Conservation (phyloP, 2,888 invertebrate species). For the Acanthosepion lycidas region DNA sequence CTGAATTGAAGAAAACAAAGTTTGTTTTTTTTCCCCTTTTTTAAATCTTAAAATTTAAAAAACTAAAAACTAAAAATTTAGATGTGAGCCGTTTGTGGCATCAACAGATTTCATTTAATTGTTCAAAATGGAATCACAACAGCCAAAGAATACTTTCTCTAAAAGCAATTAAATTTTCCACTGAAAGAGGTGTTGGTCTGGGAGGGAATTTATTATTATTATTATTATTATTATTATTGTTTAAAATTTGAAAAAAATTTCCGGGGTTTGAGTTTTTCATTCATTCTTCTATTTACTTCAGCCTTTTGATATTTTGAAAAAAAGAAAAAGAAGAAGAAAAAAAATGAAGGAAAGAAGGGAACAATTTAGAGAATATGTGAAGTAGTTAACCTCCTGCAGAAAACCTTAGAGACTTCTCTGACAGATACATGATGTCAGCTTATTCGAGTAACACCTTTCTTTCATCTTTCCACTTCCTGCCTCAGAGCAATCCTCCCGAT, state of each 20-base stretch:
- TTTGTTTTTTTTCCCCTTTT: neutral
- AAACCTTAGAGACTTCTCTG: neutral
- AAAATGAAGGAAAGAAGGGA: neutral
- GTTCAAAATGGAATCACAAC: neutral
- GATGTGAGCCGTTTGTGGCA: neutral
- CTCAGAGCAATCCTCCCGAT: neutral
- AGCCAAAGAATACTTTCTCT: neutral
- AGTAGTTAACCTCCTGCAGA: slow-evolving; percentile 33
- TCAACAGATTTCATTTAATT: slow-evolving; percentile 33
- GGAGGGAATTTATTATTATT: neutral
- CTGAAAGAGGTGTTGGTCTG: slow-evolving; percentile 33
- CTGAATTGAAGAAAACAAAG: neutral
- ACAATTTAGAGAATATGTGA: neutral
- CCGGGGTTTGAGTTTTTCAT: neutral
- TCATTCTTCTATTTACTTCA: neutral
- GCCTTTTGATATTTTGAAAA: neutral
- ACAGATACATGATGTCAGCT: neutral
- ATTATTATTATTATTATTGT: neutral
- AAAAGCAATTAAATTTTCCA: neutral
- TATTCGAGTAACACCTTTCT: neutral
- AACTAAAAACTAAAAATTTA: neutral
- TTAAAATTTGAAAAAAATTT: neutral
- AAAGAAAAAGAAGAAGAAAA: neutral
- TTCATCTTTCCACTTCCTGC: slow-evolving; percentile 3
- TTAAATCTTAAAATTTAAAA: neutral